Percentiles rank a stretch among this genome's conserved stretches.
phyloP scores from a whole-genome alignment of 2,797 vertebrate genomes.

The Myotis daubentonii region DNA sequence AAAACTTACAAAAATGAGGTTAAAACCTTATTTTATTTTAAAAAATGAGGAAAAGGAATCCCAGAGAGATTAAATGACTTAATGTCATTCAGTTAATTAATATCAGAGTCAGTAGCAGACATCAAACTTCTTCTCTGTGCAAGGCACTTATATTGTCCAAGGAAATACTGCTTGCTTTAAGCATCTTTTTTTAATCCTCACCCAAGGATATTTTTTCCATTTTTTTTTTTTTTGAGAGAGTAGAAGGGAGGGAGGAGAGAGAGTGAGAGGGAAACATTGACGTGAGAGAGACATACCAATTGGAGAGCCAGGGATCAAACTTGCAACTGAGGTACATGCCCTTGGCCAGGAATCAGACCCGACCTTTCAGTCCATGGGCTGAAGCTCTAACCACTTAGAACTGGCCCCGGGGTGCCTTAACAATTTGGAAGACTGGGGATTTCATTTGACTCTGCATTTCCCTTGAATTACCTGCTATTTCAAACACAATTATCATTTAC shows the following conservation, averaged over 20 bases:
- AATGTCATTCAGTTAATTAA: neutral
- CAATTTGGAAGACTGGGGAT: neutral
- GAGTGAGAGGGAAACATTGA: too few relatives aligned
- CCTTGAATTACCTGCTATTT: neutral
- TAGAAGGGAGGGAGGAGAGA: too few relatives aligned
- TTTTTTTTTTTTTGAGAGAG: too few relatives aligned
- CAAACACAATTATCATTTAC: neutral
- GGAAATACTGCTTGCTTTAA: neutral
- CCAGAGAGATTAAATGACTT: neutral
- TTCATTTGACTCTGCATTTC: neutral
- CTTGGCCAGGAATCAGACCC: too few relatives aligned
- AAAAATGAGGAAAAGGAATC: constrained; percentile 11
- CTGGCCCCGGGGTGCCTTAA: neutral
- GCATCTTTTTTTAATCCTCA: too few relatives aligned
- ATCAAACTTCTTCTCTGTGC: neutral
- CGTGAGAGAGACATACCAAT: too few relatives aligned
- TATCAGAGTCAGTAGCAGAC: neutral
- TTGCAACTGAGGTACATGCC: too few relatives aligned
- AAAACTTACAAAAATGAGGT: neutral
- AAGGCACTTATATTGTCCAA: neutral
- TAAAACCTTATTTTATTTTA: constrained; percentile 33
- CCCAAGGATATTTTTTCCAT: too few relatives aligned
- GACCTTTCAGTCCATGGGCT: too few relatives aligned
- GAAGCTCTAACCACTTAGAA: too few relatives aligned
- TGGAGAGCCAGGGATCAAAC: too few relatives aligned